Evolutionary conservation across 2,888 invertebrate genomes (phyloP).

Genomic region (Villa cingulata): DNA sequence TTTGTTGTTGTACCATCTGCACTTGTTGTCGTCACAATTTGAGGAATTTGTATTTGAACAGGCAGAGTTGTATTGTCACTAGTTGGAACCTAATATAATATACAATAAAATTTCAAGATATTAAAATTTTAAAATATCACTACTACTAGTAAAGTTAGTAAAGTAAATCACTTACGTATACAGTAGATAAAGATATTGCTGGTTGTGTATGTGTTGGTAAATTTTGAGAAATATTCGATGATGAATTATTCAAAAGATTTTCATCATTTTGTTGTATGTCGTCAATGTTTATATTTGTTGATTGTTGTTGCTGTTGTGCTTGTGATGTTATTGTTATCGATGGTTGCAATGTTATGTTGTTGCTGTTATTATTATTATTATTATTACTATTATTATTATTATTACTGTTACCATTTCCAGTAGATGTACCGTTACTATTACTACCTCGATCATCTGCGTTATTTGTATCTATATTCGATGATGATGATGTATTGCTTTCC

Average conservation of each 20-base stretch:
- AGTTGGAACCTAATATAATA: constrained; percentile 41
- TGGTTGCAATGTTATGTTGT: too few relatives aligned
- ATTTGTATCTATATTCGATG: constrained; percentile 8
- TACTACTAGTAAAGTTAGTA: not conserved
- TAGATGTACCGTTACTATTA: not conserved
- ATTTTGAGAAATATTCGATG: not conserved
- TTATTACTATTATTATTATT: not conserved
- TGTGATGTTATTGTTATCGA: not conserved
- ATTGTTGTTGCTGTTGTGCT: not conserved
- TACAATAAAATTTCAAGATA: not conserved
- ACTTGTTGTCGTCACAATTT: constrained; percentile 24
- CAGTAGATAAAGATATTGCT: constrained; percentile 14
- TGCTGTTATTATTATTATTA: not conserved
- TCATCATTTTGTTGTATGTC: not conserved
- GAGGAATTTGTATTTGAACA: constrained; percentile 53
- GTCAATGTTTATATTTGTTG: not conserved
- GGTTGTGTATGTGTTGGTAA: constrained; percentile 11
- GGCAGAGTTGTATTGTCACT: constrained; percentile 45
- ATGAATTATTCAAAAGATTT: not conserved
- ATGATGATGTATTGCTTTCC: not conserved
- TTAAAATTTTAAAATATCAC: not conserved
- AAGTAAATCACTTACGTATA: constrained; percentile 10
- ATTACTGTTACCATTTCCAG: not conserved
- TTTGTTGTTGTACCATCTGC: constrained; percentile 14
- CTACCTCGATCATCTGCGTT: constrained; percentile 7